These are phyloP conservation scores for Caranx melampygus DNA, from an alignment of 2,113 vertebrate species.

Conservation along the genomic window DNA sequence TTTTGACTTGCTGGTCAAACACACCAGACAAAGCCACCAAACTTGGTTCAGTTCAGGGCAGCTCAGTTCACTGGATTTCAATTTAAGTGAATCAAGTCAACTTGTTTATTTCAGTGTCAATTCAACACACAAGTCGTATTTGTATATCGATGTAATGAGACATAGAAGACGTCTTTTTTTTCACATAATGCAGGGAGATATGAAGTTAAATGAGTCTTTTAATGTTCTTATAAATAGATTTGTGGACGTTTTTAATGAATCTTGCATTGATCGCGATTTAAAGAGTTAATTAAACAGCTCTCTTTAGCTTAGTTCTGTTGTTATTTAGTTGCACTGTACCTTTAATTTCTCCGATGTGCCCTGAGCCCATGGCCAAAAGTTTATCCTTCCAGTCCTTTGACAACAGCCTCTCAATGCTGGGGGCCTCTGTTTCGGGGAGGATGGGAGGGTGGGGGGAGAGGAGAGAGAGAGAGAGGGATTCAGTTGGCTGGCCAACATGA, in stretches of 20 bases:
- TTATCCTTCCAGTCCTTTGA: constrained; percentile 99
- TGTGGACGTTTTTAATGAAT: neutral
- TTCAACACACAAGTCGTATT: neutral
- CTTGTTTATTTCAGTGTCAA: neutral
- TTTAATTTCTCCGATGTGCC: constrained; percentile 99
- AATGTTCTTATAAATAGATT: neutral
- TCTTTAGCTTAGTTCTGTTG: constrained; percentile 22
- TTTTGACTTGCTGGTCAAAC: constrained; percentile 11
- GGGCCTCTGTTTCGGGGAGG: constrained; percentile 88
- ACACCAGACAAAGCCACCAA: neutral
- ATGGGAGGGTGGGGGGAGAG: constrained; percentile 23
- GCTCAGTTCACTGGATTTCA: constrained; percentile 3
- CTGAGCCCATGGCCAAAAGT: constrained; percentile 99
- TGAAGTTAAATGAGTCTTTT: neutral
- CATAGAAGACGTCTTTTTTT: neutral
- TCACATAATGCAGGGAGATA: neutral
- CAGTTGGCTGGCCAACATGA: constrained; percentile 90
- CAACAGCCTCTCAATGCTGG: constrained; percentile 98
- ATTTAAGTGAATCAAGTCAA: neutral
- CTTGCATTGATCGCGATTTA: constrained; percentile 12
- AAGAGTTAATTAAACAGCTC: constrained; percentile 1
- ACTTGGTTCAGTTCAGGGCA: constrained; percentile 14
- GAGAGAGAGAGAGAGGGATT: constrained; percentile 84
- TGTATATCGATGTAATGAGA: neutral
- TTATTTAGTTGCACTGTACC: constrained; percentile 80